Conservation (phyloP, 1,140 invertebrate species). For the Heliconius melpomene region DNA sequence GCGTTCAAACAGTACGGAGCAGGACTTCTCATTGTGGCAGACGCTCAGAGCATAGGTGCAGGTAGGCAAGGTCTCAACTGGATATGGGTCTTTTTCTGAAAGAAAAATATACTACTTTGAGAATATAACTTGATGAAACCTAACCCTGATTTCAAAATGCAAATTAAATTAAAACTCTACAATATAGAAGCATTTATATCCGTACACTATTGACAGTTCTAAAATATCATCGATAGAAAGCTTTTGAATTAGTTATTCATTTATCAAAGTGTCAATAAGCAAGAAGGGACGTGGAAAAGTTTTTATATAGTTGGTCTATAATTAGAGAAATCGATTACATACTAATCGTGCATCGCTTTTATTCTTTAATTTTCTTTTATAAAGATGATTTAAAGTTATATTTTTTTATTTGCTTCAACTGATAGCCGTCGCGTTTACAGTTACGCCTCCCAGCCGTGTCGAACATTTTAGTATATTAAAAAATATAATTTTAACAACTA, state of each 20-base stretch:
- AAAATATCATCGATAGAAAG: not conserved
- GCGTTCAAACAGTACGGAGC: slow-evolving; percentile 89
- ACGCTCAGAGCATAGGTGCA: slow-evolving; percentile 93
- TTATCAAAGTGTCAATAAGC: not conserved
- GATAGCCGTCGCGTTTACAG: no score
- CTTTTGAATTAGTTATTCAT: not conserved
- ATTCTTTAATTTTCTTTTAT: not conserved
- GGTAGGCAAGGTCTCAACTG: slow-evolving; percentile 91
- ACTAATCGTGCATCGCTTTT: not conserved
- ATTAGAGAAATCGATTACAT: not conserved
- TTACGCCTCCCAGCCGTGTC: no score
- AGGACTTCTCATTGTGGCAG: slow-evolving; percentile 89
- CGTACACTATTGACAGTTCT: not conserved
- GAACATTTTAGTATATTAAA: no score
- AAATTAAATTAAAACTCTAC: not conserved
- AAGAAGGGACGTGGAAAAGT: not conserved
- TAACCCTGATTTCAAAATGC: no score
- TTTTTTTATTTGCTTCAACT: no score
- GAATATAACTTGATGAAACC: not conserved
- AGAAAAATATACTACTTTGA: not conserved
- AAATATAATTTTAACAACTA: no score
- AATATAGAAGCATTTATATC: not conserved
- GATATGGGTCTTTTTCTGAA: slow-evolving; percentile 93
- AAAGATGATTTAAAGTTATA: no score
- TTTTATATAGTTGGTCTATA: not conserved